These are phyloP conservation scores for Triplophysa dalaica DNA, from an alignment of 2,113 vertebrate genomes.

Conservation along the genomic window DNA sequence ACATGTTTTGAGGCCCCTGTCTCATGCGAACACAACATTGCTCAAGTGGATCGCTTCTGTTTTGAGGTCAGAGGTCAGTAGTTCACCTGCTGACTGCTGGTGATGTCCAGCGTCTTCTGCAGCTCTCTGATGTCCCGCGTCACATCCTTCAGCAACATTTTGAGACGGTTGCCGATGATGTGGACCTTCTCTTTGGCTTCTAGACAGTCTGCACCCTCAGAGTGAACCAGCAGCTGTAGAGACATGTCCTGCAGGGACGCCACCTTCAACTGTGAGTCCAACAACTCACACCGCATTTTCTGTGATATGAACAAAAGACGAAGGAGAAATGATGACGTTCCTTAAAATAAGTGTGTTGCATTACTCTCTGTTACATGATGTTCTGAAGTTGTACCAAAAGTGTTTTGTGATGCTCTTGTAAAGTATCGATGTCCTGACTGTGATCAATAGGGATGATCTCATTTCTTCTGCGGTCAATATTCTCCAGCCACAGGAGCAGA, in stretches of 20 bases:
- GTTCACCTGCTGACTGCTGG: conserved; percentile 88
- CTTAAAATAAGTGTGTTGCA: too few species aligned
- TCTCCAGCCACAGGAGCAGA: conserved; percentile 94
- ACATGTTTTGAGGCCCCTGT: too few species aligned
- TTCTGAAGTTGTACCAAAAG: conserved; percentile 74
- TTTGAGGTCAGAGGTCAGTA: background rate
- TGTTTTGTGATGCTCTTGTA: conserved; percentile 86
- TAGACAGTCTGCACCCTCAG: conserved; percentile 90
- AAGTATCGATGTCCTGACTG: conserved; percentile 78
- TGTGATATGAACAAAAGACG: conserved; percentile 56
- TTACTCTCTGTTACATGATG: too few species aligned
- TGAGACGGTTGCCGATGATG: conserved; percentile 94
- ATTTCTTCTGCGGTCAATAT: conserved; percentile 94
- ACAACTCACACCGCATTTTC: conserved; percentile 92
- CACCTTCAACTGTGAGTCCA: conserved; percentile 91
- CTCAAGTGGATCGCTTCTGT: too few species aligned
- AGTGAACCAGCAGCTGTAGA: conserved; percentile 90
- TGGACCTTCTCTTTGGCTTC: conserved; percentile 99
- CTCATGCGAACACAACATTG: too few species aligned
- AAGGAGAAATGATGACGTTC: too few species aligned
- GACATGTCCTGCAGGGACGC: conserved; percentile 94
- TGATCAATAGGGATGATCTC: conserved; percentile 87
- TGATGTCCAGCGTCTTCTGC: conserved; percentile 86
- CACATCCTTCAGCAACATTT: conserved; percentile 92
- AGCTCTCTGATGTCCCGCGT: conserved; percentile 86